phyloP scores from a whole-genome alignment of 2,888 invertebrate species.

The Phyllotreta cruciferae region DNA sequence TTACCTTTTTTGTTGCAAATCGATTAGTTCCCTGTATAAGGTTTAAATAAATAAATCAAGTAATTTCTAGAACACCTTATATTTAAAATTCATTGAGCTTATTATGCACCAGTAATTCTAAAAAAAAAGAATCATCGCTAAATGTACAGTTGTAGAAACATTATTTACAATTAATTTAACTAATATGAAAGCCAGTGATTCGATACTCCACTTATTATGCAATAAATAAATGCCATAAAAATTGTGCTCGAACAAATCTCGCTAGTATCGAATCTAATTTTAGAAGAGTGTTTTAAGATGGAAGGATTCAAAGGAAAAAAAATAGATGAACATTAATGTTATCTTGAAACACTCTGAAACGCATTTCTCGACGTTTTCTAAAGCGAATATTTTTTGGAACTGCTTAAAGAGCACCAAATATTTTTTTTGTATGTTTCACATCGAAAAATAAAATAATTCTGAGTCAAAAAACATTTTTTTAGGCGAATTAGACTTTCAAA shows the following conservation, averaged over 20 bases:
- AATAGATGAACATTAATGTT: slow-evolving; percentile 5
- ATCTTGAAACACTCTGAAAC: slow-evolving; percentile 12
- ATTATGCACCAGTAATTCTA: slow-evolving; percentile 46
- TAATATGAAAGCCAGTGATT: slow-evolving; percentile 39
- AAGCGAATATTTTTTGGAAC: slow-evolving; percentile 18
- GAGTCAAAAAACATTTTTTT: not conserved
- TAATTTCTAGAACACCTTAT: slow-evolving; percentile 34
- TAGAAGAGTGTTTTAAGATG: not conserved
- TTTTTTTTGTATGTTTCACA: slow-evolving; percentile 16
- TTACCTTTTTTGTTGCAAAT: not conserved
- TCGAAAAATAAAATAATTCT: slow-evolving; percentile 12
- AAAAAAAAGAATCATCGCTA: slow-evolving; percentile 44
- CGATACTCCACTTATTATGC: slow-evolving; percentile 34
- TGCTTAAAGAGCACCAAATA: slow-evolving; percentile 11
- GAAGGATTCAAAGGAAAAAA: not conserved
- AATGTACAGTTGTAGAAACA: slow-evolving; percentile 47
- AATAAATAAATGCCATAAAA: slow-evolving; percentile 38
- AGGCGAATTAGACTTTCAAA: not conserved
- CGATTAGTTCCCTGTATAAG: not conserved
- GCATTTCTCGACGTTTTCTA: slow-evolving; percentile 18
- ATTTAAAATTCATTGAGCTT: slow-evolving; percentile 43
- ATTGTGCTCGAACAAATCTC: slow-evolving; percentile 32
- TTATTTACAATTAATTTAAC: slow-evolving; percentile 46
- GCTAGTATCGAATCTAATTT: slow-evolving; percentile 35
- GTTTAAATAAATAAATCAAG: slow-evolving; percentile 2